phyloP scores from a whole-genome alignment of 2,797 vertebrate species.

The Cynopterus sphinx region DNA sequence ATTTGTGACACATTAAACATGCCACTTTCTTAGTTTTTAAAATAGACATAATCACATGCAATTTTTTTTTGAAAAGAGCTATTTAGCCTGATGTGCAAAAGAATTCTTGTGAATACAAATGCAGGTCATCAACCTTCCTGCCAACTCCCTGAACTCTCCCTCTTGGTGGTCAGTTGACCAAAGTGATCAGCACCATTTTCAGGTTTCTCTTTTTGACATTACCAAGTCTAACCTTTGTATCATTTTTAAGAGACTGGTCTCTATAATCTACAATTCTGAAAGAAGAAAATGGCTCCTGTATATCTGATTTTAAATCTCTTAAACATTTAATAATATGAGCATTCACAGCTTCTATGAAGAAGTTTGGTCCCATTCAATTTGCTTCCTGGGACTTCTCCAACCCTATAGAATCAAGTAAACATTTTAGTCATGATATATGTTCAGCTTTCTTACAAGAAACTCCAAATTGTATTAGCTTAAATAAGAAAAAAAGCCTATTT shows the following conservation, averaged over 20 bases:
- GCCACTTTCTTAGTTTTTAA: slow-evolving; percentile 4
- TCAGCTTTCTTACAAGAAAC: not conserved
- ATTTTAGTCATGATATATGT: not conserved
- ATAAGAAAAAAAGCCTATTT: not conserved
- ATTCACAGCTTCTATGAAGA: not conserved
- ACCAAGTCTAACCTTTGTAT: not conserved
- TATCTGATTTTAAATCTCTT: not conserved
- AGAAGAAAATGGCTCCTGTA: not conserved
- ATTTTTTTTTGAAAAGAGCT: slow-evolving; percentile 22
- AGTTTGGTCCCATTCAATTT: not conserved
- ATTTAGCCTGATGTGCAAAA: not conserved
- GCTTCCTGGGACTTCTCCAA: not conserved
- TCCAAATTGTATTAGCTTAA: not conserved
- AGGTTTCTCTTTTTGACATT: not conserved
- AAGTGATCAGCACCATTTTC: not conserved
- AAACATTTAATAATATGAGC: not conserved
- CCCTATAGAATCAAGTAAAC: not conserved
- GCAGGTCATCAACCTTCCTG: too few species aligned
- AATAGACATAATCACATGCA: not conserved
- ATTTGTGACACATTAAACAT: not conserved
- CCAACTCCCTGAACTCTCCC: not conserved
- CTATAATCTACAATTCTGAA: not conserved
- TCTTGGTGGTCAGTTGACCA: not conserved
- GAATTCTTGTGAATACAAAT: not conserved
- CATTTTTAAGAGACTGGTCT: not conserved